Evolutionary conservation across 2,888 invertebrate species (phyloP).

Genomic region (Dioctria linearis): DNA sequence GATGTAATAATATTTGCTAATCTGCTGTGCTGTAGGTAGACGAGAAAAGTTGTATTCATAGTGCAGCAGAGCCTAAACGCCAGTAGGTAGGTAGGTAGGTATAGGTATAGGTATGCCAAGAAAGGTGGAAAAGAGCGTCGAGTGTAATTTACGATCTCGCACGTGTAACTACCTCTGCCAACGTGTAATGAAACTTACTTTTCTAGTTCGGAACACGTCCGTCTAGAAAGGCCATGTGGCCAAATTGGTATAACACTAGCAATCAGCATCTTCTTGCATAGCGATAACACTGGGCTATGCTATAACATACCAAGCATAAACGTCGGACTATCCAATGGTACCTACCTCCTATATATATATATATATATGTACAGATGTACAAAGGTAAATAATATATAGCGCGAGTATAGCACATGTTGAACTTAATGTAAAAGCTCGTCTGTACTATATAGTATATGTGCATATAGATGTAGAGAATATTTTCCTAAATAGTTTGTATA

Average conservation of each 20-base stretch:
- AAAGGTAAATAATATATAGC: too few species aligned
- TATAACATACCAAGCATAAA: not conserved
- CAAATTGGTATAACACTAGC: slow-evolving; percentile 19
- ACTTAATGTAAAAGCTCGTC: slow-evolving; percentile 37
- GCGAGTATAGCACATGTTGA: slow-evolving; percentile 34
- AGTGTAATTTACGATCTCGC: slow-evolving; percentile 38
- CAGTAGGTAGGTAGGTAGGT: not conserved
- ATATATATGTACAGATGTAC: too few species aligned
- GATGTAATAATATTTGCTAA: slow-evolving; percentile 37
- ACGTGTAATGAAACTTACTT: slow-evolving; percentile 29
- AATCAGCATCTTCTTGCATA: slow-evolving; percentile 46
- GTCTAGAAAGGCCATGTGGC: slow-evolving; percentile 44
- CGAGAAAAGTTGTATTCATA: not conserved
- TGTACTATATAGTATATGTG: slow-evolving; percentile 31
- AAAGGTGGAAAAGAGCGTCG: not conserved
- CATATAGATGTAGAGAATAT: slow-evolving; percentile 1
- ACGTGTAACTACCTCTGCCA: slow-evolving; percentile 46
- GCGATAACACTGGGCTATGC: not conserved
- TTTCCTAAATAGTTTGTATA: slow-evolving; percentile 42
- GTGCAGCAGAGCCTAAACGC: not conserved
- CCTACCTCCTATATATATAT: too few species aligned
- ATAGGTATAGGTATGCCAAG: too few species aligned
- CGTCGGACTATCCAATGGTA: not conserved
- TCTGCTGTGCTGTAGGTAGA: slow-evolving; percentile 26
- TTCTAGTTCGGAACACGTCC: slow-evolving; percentile 13